Conservation (phyloP, 35 echinoderm and acorn worm species). For the Antedon bifida region DNA sequence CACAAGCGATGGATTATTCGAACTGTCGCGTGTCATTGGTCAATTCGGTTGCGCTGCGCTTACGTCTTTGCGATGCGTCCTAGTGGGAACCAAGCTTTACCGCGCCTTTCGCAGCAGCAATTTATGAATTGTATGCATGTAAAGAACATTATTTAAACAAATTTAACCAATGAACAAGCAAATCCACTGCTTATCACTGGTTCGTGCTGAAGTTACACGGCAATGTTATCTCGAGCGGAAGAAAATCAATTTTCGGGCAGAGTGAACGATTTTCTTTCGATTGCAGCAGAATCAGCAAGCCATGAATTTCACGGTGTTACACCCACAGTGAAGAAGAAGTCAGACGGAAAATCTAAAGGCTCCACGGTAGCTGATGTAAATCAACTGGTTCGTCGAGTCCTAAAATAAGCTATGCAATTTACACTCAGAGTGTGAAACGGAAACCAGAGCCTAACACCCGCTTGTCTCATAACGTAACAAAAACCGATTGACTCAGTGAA, state of each 20-base stretch:
- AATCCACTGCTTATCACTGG: neutral
- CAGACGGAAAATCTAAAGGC: neutral
- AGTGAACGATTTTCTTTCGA: neutral
- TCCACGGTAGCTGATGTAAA: neutral
- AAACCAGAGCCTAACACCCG: neutral
- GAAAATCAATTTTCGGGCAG: neutral
- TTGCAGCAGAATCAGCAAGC: neutral
- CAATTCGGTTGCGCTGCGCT: too few relatives aligned
- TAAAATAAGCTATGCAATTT: neutral
- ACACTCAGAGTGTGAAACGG: neutral
- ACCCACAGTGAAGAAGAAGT: neutral
- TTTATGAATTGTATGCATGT: too few relatives aligned
- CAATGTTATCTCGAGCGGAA: neutral
- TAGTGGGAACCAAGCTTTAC: too few relatives aligned
- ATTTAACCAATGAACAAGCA: too few relatives aligned
- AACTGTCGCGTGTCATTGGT: too few relatives aligned
- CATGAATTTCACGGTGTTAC: neutral
- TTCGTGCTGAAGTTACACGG: neutral
- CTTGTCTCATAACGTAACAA: neutral
- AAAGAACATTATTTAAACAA: too few relatives aligned
- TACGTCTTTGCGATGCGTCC: too few relatives aligned
- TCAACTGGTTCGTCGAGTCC: neutral
- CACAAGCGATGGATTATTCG: too few relatives aligned
- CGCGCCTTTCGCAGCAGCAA: too few relatives aligned
- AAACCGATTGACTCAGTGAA: neutral